Evolutionary conservation across 37 sponge, comb jelly and placozoan genomes (phyloP).

Genomic region (Cliona cf. orientalis): DNA sequence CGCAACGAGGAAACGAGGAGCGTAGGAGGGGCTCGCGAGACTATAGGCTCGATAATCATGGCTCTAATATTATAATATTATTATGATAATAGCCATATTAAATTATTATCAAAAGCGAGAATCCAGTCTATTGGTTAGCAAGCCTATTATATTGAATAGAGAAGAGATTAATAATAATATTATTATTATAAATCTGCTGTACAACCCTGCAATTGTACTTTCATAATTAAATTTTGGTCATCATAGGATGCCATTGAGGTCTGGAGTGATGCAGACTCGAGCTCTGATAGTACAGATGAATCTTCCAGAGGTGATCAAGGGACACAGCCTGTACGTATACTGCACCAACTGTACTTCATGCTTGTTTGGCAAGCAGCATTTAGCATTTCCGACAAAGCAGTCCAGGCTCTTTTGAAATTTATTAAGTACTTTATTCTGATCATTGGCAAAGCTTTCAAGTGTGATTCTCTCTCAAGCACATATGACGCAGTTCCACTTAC

Average conservation of each 20-base stretch:
- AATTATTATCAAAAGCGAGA: too few species aligned
- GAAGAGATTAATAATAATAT: neutral
- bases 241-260: too few species aligned
- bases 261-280: neutral
- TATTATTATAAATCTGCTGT: too few species aligned
- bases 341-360: constrained; percentile 2
- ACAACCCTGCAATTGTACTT: too few species aligned
- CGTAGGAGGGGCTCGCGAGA: too few species aligned
- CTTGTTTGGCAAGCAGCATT: constrained; percentile 55
- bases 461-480: constrained; percentile 8
- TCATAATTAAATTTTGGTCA: too few species aligned
- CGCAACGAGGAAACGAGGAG: too few species aligned
- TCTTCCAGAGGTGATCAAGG: neutral
- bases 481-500: neutral
- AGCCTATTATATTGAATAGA: neutral
- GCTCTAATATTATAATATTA: too few species aligned
- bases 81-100: too few species aligned
- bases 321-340: neutral
- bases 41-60: too few species aligned
- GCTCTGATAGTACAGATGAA: neutral
- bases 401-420: constrained; percentile 19
- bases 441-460: constrained; percentile 32
- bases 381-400: constrained; percentile 41
- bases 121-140: neutral
- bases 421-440: constrained; percentile 29